Evolutionary conservation across 2,113 vertebrate genomes (phyloP), one percentile per base, ranked within the genome.

Genomic region (human (Homo sapiens)): DNA sequence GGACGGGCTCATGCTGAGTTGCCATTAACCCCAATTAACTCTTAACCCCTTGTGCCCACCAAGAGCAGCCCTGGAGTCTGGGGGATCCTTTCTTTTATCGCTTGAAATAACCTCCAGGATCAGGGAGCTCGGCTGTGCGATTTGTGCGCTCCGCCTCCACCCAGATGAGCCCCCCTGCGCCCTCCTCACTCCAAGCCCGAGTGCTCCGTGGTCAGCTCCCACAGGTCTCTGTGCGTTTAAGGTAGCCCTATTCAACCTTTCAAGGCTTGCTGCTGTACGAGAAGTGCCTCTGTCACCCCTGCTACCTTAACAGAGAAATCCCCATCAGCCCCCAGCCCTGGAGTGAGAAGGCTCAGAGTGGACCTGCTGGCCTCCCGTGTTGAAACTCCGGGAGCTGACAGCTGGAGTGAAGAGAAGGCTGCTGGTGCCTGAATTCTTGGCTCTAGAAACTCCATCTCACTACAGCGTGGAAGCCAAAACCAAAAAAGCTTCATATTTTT

Each of bases 21-120:
- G 32, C 92, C n/a, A 17, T 97, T 92, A 97, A 95, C 93, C 96
- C 94, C 96, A 66, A 72, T 91, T 95, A 94, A 87, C 93, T 84
- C 76, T 59, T 75, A 88, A 79, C 93, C 96, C 70, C 72, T 38
- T 1, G 64, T 3, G 0, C 87, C 93, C 84, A 59, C 22, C 13
- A n/a, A 72, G 89, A 57, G 32, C 73, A 2, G 72, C 89, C 76
- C 55, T 5, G 1, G 25, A 3, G 45, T 23, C 35, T 22, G 30
- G 55, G 64, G 6, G 0, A 27, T 25, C 2, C 0, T n/a, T 40
- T 48, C 73, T 76, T 45, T 23, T 17, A 8, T 87, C 70, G 2
- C 79, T 40, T 8, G 66, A 43, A 70, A 52, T 12, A 11, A 43
- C 90, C 82, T 75, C 35, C 75, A 4, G 64, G 66, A 38, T 16